Evolutionary conservation across 2,113 vertebrate genomes (phyloP).

Genomic region (Platycercus adscitus): DNA sequence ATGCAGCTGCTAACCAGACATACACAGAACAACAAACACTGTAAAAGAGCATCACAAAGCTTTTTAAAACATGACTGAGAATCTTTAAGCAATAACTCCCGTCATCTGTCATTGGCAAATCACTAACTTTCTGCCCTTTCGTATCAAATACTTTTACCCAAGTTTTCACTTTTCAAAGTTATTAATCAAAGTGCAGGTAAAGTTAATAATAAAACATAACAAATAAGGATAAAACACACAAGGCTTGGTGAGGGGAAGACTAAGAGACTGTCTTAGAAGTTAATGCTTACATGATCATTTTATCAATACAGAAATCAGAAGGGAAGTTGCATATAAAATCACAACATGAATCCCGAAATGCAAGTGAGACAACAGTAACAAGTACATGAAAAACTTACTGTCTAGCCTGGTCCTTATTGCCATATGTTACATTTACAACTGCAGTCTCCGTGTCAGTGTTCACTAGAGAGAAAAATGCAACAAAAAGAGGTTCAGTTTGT

Average conservation of each 20-base stretch:
- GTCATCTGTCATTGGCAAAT: neutral
- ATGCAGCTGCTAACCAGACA: neutral
- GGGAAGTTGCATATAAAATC: neutral
- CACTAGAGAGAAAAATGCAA: slow-evolving; percentile 77
- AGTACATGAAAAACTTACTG: slow-evolving; percentile 84
- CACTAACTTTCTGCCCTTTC: neutral
- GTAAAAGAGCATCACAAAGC: neutral
- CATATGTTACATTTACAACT: slow-evolving; percentile 97
- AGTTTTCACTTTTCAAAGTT: neutral
- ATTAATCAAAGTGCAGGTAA: neutral
- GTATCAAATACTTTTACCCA: neutral
- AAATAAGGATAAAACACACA: neutral
- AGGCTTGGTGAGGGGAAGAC: accelerated
- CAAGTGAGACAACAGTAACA: neutral
- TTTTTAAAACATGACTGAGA: neutral
- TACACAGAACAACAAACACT: neutral
- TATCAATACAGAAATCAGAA: neutral
- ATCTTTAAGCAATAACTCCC: neutral
- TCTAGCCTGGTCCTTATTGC: slow-evolving; percentile 94
- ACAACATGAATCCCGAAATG: neutral
- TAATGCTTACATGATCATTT: neutral
- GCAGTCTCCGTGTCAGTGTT: slow-evolving; percentile 98
- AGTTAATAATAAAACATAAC: accelerated
- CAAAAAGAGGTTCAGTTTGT: neutral
- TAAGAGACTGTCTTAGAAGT: neutral